Percentiles rank a stretch among this genome's conserved stretches.
Evolutionary conservation across 2,113 vertebrate genomes (phyloP).

Genomic region (Rhinogobius similis): DNA sequence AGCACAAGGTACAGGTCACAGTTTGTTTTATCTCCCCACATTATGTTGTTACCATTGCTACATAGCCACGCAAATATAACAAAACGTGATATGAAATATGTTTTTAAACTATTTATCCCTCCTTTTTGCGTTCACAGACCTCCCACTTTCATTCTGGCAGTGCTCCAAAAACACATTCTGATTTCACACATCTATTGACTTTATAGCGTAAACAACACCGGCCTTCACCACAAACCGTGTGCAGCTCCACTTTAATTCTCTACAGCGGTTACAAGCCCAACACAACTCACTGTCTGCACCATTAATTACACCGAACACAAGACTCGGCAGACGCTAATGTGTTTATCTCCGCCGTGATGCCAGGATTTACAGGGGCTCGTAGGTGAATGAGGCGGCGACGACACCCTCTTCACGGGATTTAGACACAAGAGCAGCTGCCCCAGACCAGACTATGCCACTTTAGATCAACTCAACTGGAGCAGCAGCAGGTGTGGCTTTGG

Average conservation of each 20-base stretch:
- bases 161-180: background rate
- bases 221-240: background rate
- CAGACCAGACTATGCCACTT: slow-evolving; percentile 6
- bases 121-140: background rate
- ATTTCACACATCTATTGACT: background rate
- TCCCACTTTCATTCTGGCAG: background rate
- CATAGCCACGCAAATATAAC: too few species aligned
- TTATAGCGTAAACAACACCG: background rate
- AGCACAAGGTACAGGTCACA: too few species aligned
- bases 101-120: background rate
- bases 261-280: background rate
- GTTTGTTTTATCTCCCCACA: too few species aligned
- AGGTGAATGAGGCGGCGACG: slow-evolving; percentile 22
- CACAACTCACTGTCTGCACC: background rate
- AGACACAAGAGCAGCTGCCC: slow-evolving; percentile 55
- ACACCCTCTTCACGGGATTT: slow-evolving; percentile 25
- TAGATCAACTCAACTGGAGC: slow-evolving; percentile 37
- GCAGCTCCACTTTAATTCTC: background rate
- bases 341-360: slow-evolving; percentile 49
- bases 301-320: slow-evolving; percentile 27
- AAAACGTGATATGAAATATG: too few species aligned
- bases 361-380: slow-evolving; percentile 31
- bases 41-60: too few species aligned
- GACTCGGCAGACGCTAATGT: slow-evolving; percentile 32
- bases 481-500: slow-evolving; percentile 60